Evolutionary conservation across 2,888 invertebrate genomes (phyloP).

Genomic region (Pomacea canaliculata): DNA sequence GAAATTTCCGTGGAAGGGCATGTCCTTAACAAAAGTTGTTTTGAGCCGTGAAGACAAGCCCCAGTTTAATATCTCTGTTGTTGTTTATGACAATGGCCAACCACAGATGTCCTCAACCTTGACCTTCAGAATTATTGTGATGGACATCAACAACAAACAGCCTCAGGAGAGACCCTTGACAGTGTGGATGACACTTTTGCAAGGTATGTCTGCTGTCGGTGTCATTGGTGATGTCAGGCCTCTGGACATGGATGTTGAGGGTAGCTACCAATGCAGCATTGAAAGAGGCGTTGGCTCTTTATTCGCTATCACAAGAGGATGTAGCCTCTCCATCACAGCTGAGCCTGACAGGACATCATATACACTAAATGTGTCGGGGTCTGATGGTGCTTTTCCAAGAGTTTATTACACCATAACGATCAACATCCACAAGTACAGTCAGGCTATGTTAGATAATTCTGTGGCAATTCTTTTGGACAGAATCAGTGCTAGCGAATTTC

Average conservation of each 20-base stretch:
- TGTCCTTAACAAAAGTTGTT: slow-evolving; percentile 80
- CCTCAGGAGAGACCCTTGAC: slow-evolving; percentile 86
- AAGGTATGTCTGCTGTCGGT: slow-evolving; percentile 75
- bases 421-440: slow-evolving; percentile 84
- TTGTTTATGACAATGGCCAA: slow-evolving; percentile 85
- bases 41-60: slow-evolving; percentile 87
- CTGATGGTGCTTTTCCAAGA: slow-evolving; percentile 79
- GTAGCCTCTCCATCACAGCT: slow-evolving; percentile 79
- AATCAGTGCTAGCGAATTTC: slow-evolving; percentile 81
- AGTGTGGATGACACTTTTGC: slow-evolving; percentile 79
- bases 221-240: slow-evolving; percentile 93
- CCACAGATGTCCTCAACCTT: slow-evolving; percentile 88
- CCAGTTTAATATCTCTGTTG: slow-evolving; percentile 80
- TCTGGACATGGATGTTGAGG: slow-evolving; percentile 89
- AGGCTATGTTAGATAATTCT: slow-evolving; percentile 85
- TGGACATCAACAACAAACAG: slow-evolving; percentile 92
- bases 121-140: slow-evolving; percentile 78
- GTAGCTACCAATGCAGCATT: slow-evolving; percentile 85
- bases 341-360: slow-evolving; percentile 45
- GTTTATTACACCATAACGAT: slow-evolving; percentile 89
- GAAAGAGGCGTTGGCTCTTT: slow-evolving; percentile 63
- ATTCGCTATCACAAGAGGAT: slow-evolving; percentile 77
- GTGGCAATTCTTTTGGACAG: slow-evolving; percentile 82
- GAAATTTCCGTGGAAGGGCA: slow-evolving; percentile 85
- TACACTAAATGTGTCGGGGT: slow-evolving; percentile 84